Conservation (phyloP, 2,113 vertebrate species). For the Cheirogaleus medius region DNA sequence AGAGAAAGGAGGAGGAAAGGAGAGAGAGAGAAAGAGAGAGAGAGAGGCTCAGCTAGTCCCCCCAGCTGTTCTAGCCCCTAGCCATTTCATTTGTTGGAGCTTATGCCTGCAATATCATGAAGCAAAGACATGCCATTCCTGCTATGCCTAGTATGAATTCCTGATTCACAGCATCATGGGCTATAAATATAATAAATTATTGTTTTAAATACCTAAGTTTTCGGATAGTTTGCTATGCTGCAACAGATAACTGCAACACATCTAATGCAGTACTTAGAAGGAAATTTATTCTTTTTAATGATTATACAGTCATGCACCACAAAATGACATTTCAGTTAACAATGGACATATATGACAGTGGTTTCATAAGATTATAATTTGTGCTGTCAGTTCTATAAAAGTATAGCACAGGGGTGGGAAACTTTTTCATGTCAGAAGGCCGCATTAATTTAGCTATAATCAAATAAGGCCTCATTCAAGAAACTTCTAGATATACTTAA, state of each 20-base stretch:
- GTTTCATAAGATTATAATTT: neutral
- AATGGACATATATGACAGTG: neutral
- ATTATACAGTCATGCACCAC: neutral
- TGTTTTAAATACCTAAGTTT: neutral
- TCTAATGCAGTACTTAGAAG: neutral
- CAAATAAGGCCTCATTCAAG: no score
- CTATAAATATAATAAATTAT: neutral
- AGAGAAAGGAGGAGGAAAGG: no score
- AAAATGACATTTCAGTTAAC: neutral
- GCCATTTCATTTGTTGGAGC: neutral
- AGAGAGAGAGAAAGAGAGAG: neutral
- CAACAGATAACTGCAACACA: neutral
- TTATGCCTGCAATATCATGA: neutral
- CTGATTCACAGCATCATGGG: neutral
- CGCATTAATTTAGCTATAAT: no score
- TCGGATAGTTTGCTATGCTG: neutral
- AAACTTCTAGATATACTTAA: no score
- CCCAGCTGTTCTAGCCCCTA: neutral
- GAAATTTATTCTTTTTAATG: neutral
- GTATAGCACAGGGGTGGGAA: neutral
- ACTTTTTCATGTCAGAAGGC: no score
- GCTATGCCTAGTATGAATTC: neutral
- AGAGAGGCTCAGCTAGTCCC: neutral
- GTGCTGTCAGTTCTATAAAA: neutral
- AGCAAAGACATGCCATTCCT: neutral